Evolutionary conservation across 2,888 invertebrate species (phyloP), one percentile per base, ranked within the genome.

Genomic region (Acleris literana): DNA sequence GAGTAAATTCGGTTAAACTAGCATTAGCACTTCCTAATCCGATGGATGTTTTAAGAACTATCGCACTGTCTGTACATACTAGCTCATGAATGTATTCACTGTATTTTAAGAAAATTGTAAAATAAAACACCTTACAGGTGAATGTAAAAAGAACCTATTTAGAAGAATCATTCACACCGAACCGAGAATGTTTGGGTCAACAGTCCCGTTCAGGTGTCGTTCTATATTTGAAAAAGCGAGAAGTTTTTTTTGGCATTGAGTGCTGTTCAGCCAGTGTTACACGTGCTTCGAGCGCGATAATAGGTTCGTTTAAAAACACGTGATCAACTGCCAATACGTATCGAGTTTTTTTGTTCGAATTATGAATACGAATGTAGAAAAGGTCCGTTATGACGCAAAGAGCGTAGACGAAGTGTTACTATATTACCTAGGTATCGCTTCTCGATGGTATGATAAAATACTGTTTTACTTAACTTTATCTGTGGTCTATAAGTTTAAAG

Each of bases 121-220:
- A 13, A 39, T 55, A 44, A 60, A 64, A 60, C 29, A 60, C 60
- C 51, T 51, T 55, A 55, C 60, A 55, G 64, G 54, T 65, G 54
- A 49, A 22, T 55, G 59, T 33, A 44, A 57, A 61, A 66, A 61
- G 52, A 65, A 66, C 61, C 65, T 61, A 66, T 66, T 66, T 25
- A 61, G 51, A 56, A 57, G 61, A 66, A 61, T 46, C 61, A 61
- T 61, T 65, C 60, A 65, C 60, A 56, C 55, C 22, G 55, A 59
- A 17, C 60, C 55, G 64, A 60, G 64, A 60, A 65, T 65, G 64
- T 65, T 69, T 74, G 71, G 78, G 75, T 77, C 77, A 76, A 75
- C 71, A 76, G 63, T 72, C 77, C 69, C 70, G 64, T 67, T 72
- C 75, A 74, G 74, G 71, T 74, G 74, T 71, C 52, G 71, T 72